A percentile compares a stretch with the other conserved stretches of the same genome.
Conservation (phyloP, 2,797 vertebrate species). For the Gymnoscopelus braueri region DNA sequence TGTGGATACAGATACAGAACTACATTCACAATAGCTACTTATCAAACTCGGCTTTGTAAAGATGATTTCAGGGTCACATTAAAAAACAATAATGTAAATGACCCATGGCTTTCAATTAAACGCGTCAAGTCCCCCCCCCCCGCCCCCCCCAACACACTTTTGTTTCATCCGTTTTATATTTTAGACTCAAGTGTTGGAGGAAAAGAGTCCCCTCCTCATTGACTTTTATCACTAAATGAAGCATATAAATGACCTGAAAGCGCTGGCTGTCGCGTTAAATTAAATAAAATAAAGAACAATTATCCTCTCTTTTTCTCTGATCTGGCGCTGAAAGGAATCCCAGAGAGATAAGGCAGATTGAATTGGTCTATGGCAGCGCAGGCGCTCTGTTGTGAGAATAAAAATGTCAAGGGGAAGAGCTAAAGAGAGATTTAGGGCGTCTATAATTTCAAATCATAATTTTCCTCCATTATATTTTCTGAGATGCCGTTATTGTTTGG, state of each 20-base stretch:
- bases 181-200: slow-evolving; percentile 70
- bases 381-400: slow-evolving; percentile 77
- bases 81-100: slow-evolving; percentile 79
- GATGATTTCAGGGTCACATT: slow-evolving; percentile 76
- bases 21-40: slow-evolving; percentile 66
- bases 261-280: slow-evolving; percentile 85
- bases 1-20: slow-evolving; percentile 54
- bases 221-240: slow-evolving; percentile 89
- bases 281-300: slow-evolving; percentile 88
- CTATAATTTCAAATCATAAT: slow-evolving; percentile 84
- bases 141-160: slow-evolving; percentile 38
- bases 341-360: slow-evolving; percentile 83
- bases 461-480: slow-evolving; percentile 72
- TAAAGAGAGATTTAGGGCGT: slow-evolving; percentile 76
- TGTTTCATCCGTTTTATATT: slow-evolving; percentile 68
- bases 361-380: slow-evolving; percentile 69
- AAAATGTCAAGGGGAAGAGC: slow-evolving; percentile 73
- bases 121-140: slow-evolving; percentile 51
- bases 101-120: slow-evolving; percentile 82
- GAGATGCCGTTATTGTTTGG: slow-evolving; percentile 57
- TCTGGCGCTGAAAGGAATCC: slow-evolving; percentile 83
- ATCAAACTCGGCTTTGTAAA: slow-evolving; percentile 62
- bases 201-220: slow-evolving; percentile 69
- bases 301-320: slow-evolving; percentile 84
- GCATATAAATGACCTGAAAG: slow-evolving; percentile 89